These are phyloP conservation scores for Mionectes macconnelli DNA, from an alignment of 2,113 vertebrate genomes.

Conservation along the genomic window DNA sequence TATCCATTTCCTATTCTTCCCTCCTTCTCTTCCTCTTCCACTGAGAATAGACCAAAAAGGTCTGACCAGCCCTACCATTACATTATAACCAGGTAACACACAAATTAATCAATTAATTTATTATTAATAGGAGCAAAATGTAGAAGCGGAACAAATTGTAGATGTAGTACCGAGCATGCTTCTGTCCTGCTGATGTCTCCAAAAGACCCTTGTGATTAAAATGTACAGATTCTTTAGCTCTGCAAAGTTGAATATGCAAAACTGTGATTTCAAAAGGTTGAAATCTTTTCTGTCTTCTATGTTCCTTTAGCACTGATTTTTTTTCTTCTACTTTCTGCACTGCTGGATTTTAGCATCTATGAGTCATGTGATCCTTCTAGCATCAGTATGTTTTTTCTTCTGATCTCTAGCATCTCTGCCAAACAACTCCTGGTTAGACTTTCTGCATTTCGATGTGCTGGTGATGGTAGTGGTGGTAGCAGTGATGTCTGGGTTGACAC, in stretches of 20 bases:
- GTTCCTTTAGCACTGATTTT: slow-evolving; percentile 34
- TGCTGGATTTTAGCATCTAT: slow-evolving; percentile 55
- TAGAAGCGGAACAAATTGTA: slow-evolving; percentile 6
- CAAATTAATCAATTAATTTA: slow-evolving; percentile 62
- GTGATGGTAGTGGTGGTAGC: slow-evolving; percentile 82
- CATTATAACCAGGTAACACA: slow-evolving; percentile 23
- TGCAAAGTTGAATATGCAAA: background rate
- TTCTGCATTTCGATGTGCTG: slow-evolving; percentile 97
- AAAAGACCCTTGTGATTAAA: slow-evolving; percentile 1
- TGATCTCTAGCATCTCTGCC: background rate
- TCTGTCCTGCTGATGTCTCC: slow-evolving; percentile 8
- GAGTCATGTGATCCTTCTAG: slow-evolving; percentile 21
- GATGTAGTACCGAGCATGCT: background rate
- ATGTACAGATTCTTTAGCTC: background rate
- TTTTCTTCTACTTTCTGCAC: slow-evolving; percentile 43
- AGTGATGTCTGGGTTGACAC: slow-evolving; percentile 77
- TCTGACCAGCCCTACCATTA: background rate
- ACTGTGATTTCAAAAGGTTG: background rate
- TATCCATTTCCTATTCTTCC: background rate
- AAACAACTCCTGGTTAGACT: slow-evolving; percentile 55
- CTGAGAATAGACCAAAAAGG: background rate
- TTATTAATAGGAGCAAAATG: slow-evolving; percentile 54
- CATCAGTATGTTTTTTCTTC: background rate
- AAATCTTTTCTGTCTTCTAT: slow-evolving; percentile 14
- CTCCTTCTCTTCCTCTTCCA: background rate